A percentile compares a stretch with the other conserved stretches of the same genome.
These are phyloP conservation scores for Solea senegalensis DNA, from an alignment of 2,113 vertebrate species.

Conservation along the genomic window DNA sequence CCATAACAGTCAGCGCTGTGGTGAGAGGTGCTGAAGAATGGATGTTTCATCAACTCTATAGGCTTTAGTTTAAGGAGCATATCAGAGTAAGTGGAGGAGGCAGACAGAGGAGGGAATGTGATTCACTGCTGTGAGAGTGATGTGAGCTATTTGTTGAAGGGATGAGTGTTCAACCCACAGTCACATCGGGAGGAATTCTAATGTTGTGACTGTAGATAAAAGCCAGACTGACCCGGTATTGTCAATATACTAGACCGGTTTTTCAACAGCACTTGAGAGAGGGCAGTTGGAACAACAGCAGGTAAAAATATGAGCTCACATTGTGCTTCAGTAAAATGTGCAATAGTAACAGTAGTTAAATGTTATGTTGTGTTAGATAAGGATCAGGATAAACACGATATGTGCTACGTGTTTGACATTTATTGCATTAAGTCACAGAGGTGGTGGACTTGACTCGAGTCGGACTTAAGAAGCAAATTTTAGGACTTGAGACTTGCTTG, in stretches of 20 bases:
- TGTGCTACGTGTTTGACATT: too few relatives aligned
- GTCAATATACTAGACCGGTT: constrained; percentile 7
- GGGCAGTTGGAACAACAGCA: not conserved
- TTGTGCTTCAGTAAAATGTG: constrained; percentile 4
- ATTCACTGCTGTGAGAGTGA: constrained; percentile 49
- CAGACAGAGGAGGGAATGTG: constrained; percentile 57
- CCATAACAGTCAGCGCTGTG: constrained; percentile 10
- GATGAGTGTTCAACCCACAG: constrained; percentile 50
- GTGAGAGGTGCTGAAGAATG: constrained; percentile 4
- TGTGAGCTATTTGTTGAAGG: constrained; percentile 40
- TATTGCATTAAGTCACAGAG: too few relatives aligned
- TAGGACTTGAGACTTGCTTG: too few relatives aligned
- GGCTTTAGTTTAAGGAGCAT: constrained; percentile 22
- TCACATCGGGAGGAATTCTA: constrained; percentile 24
- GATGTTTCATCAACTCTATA: constrained; percentile 42
- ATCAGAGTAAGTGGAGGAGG: constrained; percentile 54
- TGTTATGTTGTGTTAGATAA: not conserved
- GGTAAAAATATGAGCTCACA: not conserved
- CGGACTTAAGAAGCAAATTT: too few relatives aligned
- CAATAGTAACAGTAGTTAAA: not conserved
- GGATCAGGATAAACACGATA: too few relatives aligned
- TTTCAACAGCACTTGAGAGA: constrained; percentile 2
- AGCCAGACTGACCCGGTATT: constrained; percentile 6
- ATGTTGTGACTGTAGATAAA: constrained; percentile 19
- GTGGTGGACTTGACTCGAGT: too few relatives aligned